Evolutionary conservation across 1,140 invertebrate species (phyloP), one percentile per base, ranked within the genome.

Genomic region (Periplaneta americana): DNA sequence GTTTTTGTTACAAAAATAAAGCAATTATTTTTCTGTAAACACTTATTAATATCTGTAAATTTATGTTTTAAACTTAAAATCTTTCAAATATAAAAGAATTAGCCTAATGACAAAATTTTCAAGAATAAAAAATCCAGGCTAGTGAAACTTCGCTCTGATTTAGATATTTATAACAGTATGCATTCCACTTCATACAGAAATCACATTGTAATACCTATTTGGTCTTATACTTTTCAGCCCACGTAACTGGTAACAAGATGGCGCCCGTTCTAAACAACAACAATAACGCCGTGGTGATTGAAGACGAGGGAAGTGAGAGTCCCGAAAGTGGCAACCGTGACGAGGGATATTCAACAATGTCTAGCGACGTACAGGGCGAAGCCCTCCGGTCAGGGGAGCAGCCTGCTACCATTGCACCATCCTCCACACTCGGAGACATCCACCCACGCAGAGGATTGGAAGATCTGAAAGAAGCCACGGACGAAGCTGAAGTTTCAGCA

Each of bases 261-360:
- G 75, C 28, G 39, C 35, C n/a, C 80, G 83, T 17, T 83, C 82
- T 78, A 3, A n/a, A 5, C 48, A 28, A 28, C 13, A 66, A 66
- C 11, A 66, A 66, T n/a, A 34, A 34, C 31, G 74, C 75, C 18
- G 9, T 36, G 18, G 79, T 66, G 34, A 91, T 91, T 85, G 91
- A 92, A 86, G 91, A 89, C 10, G 90, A 91, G 15, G 92, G 89
- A 83, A 90, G 91, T 81, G 92, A 93, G 86, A 93, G 92, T 83
- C 93, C 93, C 0, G 93, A 94, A 84, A 93, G 91, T 84, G 94
- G 94, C 17, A 95, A 94, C 83, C 91, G 94, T 83, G 95, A 96
- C 88, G 95, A 97, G 87, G 95, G 95, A 2, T 97, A 97, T 86
- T 96, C 95, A 35, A 96, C 95, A 6, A 97, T 97, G 95, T 96